phyloP scores from a whole-genome alignment of 2,888 invertebrate genomes.

The Acleris holmiana region DNA sequence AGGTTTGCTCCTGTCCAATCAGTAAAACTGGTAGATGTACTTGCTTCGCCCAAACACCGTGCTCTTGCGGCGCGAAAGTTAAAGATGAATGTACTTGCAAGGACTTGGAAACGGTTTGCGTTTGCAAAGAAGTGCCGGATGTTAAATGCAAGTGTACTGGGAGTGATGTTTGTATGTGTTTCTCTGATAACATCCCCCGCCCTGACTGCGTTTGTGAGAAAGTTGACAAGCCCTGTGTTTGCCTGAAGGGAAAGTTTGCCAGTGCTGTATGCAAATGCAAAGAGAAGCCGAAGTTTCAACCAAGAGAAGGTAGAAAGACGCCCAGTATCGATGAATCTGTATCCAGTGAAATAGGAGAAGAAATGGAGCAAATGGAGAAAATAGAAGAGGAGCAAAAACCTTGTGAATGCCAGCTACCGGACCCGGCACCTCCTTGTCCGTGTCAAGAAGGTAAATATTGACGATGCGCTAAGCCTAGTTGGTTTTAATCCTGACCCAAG shows the following conservation, averaged over 20 bases:
- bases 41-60: slow-evolving; percentile 64
- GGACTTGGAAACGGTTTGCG: slow-evolving; percentile 59
- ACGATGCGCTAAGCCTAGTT: slow-evolving; percentile 46
- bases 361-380: slow-evolving; percentile 36
- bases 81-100: slow-evolving; percentile 62
- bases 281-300: slow-evolving; percentile 49
- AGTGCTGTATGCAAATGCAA: slow-evolving; percentile 65
- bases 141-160: slow-evolving; percentile 61
- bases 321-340: slow-evolving; percentile 5
- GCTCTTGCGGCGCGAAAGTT: slow-evolving; percentile 66
- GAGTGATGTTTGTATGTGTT: slow-evolving; percentile 62
- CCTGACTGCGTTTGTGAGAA: slow-evolving; percentile 62
- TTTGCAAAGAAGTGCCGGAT: slow-evolving; percentile 58
- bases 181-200: slow-evolving; percentile 56
- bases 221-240: slow-evolving; percentile 70
- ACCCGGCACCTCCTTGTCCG: slow-evolving; percentile 52
- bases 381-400: slow-evolving; percentile 45
- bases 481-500: too few species aligned
- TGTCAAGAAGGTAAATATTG: slow-evolving; percentile 65
- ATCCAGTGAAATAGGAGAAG: slow-evolving; percentile 4
- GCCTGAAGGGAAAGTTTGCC: slow-evolving; percentile 61
- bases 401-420: slow-evolving; percentile 64
- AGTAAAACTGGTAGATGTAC: slow-evolving; percentile 60
- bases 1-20: slow-evolving; percentile 58
- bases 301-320: background rate